phyloP scores from a whole-genome alignment of 2,888 invertebrate genomes.

The Dioctria rufipes region DNA sequence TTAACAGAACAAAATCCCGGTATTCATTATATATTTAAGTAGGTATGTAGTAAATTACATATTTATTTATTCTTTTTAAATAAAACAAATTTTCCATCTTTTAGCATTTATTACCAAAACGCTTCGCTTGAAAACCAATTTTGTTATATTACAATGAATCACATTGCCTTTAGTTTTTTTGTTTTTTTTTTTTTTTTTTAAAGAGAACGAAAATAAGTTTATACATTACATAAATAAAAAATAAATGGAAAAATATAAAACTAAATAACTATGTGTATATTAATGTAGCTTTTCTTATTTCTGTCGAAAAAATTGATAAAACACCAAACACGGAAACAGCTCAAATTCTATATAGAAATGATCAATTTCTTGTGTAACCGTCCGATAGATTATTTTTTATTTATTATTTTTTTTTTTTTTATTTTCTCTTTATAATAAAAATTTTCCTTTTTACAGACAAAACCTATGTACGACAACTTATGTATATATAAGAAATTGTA shows the following conservation, averaged over 20 bases:
- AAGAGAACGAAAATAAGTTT: slow-evolving; percentile 24
- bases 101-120: slow-evolving; percentile 48
- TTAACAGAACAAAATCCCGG: too few relatives aligned
- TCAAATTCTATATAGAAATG: slow-evolving; percentile 31
- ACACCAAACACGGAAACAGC: slow-evolving; percentile 42
- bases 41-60: too few relatives aligned
- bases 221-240: slow-evolving; percentile 18
- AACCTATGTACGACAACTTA: slow-evolving; percentile 48
- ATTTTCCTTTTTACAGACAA: slow-evolving; percentile 44
- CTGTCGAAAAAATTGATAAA: slow-evolving; percentile 25
- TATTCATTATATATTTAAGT: too few relatives aligned
- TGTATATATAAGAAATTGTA: slow-evolving; percentile 42
- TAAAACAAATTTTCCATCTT: slow-evolving; percentile 24
- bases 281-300: not conserved
- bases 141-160: slow-evolving; percentile 29
- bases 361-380: slow-evolving; percentile 40
- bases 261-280: slow-evolving; percentile 37
- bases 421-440: slow-evolving; percentile 39
- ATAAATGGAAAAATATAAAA: slow-evolving; percentile 34
- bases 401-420: slow-evolving; percentile 13
- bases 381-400: slow-evolving; percentile 39
- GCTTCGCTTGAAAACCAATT: slow-evolving; percentile 39
- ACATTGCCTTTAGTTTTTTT: not conserved
- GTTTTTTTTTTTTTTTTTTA: not conserved
- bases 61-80: not conserved